Evolutionary conservation across 1,140 invertebrate genomes (phyloP).

Genomic region (Drosophila kohkoa): DNA sequence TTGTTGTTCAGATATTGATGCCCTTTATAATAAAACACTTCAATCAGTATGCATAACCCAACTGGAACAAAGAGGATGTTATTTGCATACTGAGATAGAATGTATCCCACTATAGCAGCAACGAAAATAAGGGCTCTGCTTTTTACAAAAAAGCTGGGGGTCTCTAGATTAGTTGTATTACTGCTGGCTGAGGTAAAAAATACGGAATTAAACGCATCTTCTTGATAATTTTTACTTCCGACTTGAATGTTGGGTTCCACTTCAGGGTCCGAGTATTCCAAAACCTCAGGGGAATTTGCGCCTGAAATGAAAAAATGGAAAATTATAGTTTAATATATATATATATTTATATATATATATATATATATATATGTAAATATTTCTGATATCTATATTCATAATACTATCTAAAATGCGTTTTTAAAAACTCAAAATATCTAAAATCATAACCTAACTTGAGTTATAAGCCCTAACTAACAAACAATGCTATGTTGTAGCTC

Average conservation of each 20-base stretch:
- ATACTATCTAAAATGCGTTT: too few relatives aligned
- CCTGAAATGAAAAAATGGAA: slow-evolving; percentile 14
- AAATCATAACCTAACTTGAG: too few relatives aligned
- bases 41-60: slow-evolving; percentile 34
- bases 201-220: background rate
- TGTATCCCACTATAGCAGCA: slow-evolving; percentile 30
- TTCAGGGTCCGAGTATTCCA: slow-evolving; percentile 49
- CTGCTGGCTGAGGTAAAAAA: slow-evolving; percentile 8
- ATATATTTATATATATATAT: too few relatives aligned
- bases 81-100: slow-evolving; percentile 31
- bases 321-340: background rate
- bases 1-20: slow-evolving; percentile 12
- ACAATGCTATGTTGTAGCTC: too few relatives aligned
- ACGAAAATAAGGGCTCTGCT: slow-evolving; percentile 32
- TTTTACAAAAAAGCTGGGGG: slow-evolving; percentile 20
- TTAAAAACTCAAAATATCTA: too few relatives aligned
- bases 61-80: slow-evolving; percentile 23
- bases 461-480: too few relatives aligned
- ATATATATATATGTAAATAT: too few relatives aligned
- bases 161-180: background rate
- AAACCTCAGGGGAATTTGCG: background rate
- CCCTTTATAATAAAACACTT: slow-evolving; percentile 27
- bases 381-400: too few relatives aligned
- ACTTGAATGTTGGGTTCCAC: slow-evolving; percentile 34
- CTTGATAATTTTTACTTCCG: slow-evolving; percentile 5